Conservation (phyloP, 2,113 vertebrate species). For the Amphiprion ocellaris region DNA sequence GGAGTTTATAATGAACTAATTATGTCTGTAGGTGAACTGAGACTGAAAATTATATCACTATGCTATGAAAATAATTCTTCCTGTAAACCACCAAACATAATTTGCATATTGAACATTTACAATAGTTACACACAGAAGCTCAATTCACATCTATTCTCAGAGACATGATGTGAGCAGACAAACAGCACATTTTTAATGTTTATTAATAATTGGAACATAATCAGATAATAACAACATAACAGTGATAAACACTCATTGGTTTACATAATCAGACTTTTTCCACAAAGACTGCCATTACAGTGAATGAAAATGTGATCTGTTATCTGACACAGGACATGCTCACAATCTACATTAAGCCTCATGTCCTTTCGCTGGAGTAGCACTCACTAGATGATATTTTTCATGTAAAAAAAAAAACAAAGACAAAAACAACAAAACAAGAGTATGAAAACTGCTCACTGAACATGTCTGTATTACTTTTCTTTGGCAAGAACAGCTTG, state of each 20-base stretch:
- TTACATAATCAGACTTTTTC: conserved; percentile 75
- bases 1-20: too few relatives aligned
- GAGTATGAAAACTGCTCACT: conserved; percentile 49
- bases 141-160: background rate
- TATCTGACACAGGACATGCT: conserved; percentile 64
- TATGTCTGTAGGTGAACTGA: background rate
- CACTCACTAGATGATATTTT: conserved; percentile 68
- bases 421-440: conserved; percentile 14
- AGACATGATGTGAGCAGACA: conserved; percentile 12
- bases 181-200: conserved; percentile 72
- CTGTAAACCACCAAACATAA: background rate
- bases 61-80: background rate
- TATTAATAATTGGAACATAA: conserved; percentile 85
- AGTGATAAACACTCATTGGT: conserved; percentile 78
- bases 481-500: conserved; percentile 77
- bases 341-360: conserved; percentile 61
- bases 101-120: background rate
- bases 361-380: conserved; percentile 61
- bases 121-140: background rate
- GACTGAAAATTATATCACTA: background rate
- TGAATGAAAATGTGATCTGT: conserved; percentile 74
- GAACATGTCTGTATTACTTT: conserved; percentile 66
- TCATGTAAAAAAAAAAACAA: conserved; percentile 60
- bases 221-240: conserved; percentile 80
- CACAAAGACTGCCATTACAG: conserved; percentile 79